Evolutionary conservation across 1,140 invertebrate species (phyloP), one percentile per base, ranked within the genome.

Genomic region (Brachionus sp.): DNA sequence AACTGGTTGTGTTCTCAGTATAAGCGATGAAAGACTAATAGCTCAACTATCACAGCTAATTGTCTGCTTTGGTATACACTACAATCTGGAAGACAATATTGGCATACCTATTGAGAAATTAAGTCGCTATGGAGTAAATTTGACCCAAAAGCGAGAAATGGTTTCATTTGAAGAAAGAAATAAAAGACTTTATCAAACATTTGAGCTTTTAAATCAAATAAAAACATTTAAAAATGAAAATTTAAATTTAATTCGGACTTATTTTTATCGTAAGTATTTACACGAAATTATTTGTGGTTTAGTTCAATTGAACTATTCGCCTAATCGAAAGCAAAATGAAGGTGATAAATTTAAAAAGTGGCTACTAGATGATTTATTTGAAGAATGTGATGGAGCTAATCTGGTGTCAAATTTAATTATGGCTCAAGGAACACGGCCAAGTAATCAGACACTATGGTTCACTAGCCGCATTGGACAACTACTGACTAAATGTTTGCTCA

Each of bases 331-430:
- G 92, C 92, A 87, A 92, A 92, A 33, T 83, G 44, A 29, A 83
- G 44, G 23, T 73, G 25, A 86, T 84, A 84, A 93, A 90, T 75
- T 89, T 93, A 84, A 82, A 90, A 68, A 85, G 89, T 84, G 86
- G 93, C 23, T 87, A 92, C 16, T 85, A 85, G 44, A 91, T 90
- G 78, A 91, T 91, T 68, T 92, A 92, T 85, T 90, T 90, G 82
- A 89, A 91, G 39, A 86, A 91, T 53, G 87, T 93, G 42, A 91
- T 93, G 88, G 92, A 93, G 88, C 88, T 93, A 10, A 90, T 94
- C 89, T 86, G 92, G 23, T 88, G 93, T 68, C 91, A 92, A 86
- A 91, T 92, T 86, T 86, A 85, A 16, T 85, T 86, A 5, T 83
- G 84, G 33, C 84, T 64, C 77, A 83, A 77, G 23, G 39, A 77